phyloP scores from a whole-genome alignment of 2,113 vertebrate genomes.

The Colossoma macropomum region DNA sequence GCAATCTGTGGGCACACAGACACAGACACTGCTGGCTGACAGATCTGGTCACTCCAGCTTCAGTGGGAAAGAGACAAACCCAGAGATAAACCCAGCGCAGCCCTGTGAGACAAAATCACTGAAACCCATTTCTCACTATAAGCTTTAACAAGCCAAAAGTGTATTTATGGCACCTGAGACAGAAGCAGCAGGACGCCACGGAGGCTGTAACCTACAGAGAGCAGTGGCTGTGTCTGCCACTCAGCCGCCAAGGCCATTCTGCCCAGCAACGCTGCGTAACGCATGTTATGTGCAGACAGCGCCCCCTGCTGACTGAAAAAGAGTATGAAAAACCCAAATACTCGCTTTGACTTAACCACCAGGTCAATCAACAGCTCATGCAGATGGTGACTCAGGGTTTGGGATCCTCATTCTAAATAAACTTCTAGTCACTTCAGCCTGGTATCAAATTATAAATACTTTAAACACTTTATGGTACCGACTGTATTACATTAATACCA shows the following conservation, averaged over 20 bases:
- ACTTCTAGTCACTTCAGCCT: too few species aligned
- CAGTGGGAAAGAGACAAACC: not conserved
- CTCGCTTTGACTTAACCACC: too few species aligned
- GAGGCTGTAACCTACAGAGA: not conserved
- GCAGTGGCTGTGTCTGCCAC: not conserved
- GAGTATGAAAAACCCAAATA: too few species aligned
- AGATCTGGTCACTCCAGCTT: not conserved
- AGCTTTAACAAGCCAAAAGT: not conserved
- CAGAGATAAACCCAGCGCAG: not conserved
- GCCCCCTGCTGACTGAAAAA: conserved; percentile 26
- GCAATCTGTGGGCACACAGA: not conserved
- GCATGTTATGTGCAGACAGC: not conserved
- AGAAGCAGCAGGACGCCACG: not conserved
- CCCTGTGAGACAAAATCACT: not conserved
- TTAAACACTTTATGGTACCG: too few species aligned
- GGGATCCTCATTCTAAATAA: too few species aligned
- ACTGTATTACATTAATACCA: too few species aligned
- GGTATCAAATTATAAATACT: too few species aligned
- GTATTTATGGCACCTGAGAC: not conserved
- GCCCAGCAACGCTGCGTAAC: conserved; percentile 34
- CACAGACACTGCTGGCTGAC: not conserved
- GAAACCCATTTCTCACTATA: not conserved
- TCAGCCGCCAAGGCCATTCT: conserved; percentile 4
- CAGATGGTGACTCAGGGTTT: too few species aligned
- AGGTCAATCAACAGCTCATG: not conserved